phyloP scores from a whole-genome alignment of 2,797 vertebrate genomes.

The Cyclura pinguis region DNA sequence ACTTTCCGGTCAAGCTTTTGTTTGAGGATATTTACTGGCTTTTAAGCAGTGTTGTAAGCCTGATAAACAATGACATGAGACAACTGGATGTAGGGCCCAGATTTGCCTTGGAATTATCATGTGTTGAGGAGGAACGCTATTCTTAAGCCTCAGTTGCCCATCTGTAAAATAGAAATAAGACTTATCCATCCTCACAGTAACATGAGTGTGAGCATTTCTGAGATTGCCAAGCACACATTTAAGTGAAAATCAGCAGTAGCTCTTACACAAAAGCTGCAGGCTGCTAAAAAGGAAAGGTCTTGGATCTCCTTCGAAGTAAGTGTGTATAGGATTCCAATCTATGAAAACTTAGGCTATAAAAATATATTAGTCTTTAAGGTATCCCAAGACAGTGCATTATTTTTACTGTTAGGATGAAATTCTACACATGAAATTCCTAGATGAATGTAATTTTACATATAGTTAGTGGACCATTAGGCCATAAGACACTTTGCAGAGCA shows the following conservation, averaged over 20 bases:
- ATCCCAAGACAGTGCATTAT: not conserved
- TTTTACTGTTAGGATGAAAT: not conserved
- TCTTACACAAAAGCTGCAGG: not conserved
- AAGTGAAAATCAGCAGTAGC: not conserved
- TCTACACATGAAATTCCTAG: too few relatives aligned
- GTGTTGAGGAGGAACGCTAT: not conserved
- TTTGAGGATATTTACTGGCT: constrained; percentile 6
- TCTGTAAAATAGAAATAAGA: not conserved
- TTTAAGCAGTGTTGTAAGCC: not conserved
- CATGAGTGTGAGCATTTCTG: not conserved
- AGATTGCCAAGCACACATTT: not conserved
- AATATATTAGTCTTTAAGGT: not conserved
- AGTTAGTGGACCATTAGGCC: not conserved
- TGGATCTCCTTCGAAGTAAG: not conserved
- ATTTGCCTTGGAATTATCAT: too few relatives aligned
- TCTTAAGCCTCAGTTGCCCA: not conserved
- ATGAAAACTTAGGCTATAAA: not conserved
- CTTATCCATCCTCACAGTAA: not conserved
- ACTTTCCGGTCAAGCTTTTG: not conserved
- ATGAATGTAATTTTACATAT: too few relatives aligned
- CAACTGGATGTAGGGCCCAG: not conserved
- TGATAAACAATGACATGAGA: not conserved
- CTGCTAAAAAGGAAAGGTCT: not conserved
- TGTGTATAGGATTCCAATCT: not conserved
- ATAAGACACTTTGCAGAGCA: not conserved